These are phyloP conservation scores for Cheilosia impressa DNA, from an alignment of 2,888 invertebrate species.

Conservation along the genomic window DNA sequence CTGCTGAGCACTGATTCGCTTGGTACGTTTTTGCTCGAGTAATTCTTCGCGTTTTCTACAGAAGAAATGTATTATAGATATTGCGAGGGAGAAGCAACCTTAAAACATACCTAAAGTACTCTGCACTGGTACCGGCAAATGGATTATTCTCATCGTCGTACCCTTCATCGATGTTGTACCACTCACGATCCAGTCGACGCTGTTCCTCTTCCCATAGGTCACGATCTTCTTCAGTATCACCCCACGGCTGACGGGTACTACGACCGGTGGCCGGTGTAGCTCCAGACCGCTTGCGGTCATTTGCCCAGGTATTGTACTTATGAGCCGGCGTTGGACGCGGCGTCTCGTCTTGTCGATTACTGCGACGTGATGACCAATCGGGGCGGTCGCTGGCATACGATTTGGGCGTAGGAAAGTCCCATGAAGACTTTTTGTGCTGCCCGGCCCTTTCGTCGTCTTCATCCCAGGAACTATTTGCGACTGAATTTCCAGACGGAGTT, in stretches of 20 bases:
- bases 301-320: slow-evolving; percentile 90
- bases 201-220: slow-evolving; percentile 96
- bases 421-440: slow-evolving; percentile 89
- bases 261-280: slow-evolving; percentile 86
- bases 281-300: slow-evolving; percentile 87
- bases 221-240: slow-evolving; percentile 88
- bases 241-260: slow-evolving; percentile 84
- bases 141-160: slow-evolving; percentile 96
- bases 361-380: slow-evolving; percentile 80
- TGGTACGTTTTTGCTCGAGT: slow-evolving; percentile 94
- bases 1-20: slow-evolving; percentile 97
- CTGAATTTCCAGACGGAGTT: slow-evolving; percentile 89
- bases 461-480: slow-evolving; percentile 86
- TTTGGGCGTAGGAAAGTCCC: slow-evolving; percentile 96
- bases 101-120: slow-evolving; percentile 87
- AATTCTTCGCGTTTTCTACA: slow-evolving; percentile 94
- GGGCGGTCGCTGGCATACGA: slow-evolving; percentile 83
- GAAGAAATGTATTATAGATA: background rate
- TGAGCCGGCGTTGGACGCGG: slow-evolving; percentile 94
- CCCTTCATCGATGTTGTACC: slow-evolving; percentile 98
- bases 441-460: slow-evolving; percentile 86
- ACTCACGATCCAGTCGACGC: slow-evolving; percentile 95
- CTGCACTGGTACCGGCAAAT: slow-evolving; percentile 94
- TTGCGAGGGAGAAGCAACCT: background rate
- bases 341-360: slow-evolving; percentile 85